Conservation (phyloP, 2,797 vertebrate species). For the Scomberomorus guttatus region DNA sequence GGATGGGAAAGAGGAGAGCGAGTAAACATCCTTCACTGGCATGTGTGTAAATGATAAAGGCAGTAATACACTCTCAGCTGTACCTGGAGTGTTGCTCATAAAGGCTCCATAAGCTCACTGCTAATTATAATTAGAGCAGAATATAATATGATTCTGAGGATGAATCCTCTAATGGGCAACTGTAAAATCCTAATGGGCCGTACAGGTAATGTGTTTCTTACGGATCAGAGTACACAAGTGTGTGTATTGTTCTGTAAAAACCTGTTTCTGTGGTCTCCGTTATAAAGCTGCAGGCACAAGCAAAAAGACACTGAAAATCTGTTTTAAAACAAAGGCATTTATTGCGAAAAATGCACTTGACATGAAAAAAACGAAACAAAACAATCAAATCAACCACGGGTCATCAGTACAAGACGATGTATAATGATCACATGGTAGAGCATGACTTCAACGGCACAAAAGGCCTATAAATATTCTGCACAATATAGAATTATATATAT, state of each 20-base stretch:
- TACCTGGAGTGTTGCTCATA: conserved; percentile 42
- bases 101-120: conserved; percentile 41
- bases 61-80: conserved; percentile 11
- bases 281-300: conserved; percentile 19
- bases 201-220: conserved; percentile 63
- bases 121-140: conserved; percentile 60
- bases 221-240: conserved; percentile 35
- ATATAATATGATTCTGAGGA: conserved; percentile 48
- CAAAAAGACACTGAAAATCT: conserved; percentile 9
- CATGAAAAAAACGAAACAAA: conserved; percentile 79
- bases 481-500: conserved; percentile 85
- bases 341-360: conserved; percentile 91
- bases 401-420: conserved; percentile 89
- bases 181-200: conserved; percentile 45
- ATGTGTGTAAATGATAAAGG: conserved; percentile 30
- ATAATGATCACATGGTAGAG: conserved; percentile 87
- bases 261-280: background rate
- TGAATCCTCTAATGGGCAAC: conserved; percentile 47
- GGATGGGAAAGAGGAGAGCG: conserved; percentile 12
- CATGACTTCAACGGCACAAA: conserved; percentile 85
- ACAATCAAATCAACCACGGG: conserved; percentile 86
- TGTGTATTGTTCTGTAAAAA: background rate
- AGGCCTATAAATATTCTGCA: conserved; percentile 88
- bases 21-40: conserved; percentile 17
- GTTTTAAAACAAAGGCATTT: conserved; percentile 89